phyloP scores from a whole-genome alignment of 2,113 vertebrate species.

The Cheirogaleus medius region DNA sequence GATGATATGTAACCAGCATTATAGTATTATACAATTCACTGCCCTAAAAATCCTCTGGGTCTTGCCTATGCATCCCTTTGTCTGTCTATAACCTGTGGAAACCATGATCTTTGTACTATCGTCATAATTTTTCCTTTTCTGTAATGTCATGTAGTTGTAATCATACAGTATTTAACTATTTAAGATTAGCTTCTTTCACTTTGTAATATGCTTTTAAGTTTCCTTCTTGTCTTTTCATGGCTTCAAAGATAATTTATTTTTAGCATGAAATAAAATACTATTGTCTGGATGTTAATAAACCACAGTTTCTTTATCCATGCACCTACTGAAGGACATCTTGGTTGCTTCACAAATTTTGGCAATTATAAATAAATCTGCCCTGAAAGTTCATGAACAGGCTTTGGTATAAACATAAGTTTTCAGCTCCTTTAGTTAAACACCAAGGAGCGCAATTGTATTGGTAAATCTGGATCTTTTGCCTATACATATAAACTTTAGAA shows the following conservation, averaged over 20 bases:
- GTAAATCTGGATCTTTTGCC: background rate
- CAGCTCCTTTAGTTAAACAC: background rate
- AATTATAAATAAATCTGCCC: background rate
- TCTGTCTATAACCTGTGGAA: fast-evolving
- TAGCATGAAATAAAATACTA: background rate
- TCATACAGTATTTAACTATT: background rate
- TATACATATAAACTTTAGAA: background rate
- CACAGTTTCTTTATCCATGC: background rate
- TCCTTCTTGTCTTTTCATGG: background rate
- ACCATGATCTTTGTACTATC: background rate
- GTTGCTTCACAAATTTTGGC: background rate
- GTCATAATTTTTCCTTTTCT: background rate
- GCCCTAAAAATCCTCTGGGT: background rate
- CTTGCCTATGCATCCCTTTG: background rate
- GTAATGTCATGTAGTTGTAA: background rate
- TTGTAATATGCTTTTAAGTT: background rate
- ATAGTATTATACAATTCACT: background rate
- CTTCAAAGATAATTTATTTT: background rate
- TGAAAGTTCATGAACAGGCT: background rate
- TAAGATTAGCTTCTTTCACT: background rate
- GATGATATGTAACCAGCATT: too few species aligned
- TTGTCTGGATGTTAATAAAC: background rate
- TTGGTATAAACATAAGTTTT: background rate
- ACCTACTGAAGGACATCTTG: background rate
- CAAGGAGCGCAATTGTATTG: background rate